Conservation (phyloP, 2,113 vertebrate genomes). For the Suncus etruscus region DNA sequence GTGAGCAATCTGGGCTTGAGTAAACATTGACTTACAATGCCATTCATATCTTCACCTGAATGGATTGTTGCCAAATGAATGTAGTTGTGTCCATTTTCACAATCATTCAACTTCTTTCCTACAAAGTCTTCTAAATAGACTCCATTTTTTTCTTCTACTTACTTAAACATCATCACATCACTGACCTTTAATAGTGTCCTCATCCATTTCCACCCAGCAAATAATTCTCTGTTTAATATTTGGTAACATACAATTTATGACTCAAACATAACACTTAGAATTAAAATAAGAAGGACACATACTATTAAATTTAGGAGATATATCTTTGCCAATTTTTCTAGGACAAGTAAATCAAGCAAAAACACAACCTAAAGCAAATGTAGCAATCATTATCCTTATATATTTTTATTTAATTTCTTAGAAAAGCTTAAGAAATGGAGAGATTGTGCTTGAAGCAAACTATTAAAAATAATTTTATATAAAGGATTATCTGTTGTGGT, state of each 20-base stretch:
- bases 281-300: neutral
- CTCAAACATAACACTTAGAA: neutral
- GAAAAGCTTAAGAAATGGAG: neutral
- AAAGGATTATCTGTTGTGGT: neutral
- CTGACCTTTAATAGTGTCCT: neutral
- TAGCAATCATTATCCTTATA: neutral
- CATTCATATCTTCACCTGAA: conserved; percentile 18
- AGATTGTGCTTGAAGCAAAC: neutral
- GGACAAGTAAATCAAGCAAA: neutral
- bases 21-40: conserved; percentile 55
- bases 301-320: neutral
- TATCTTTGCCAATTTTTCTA: neutral
- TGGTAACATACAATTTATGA: neutral
- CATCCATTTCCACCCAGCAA: neutral
- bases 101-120: conserved; percentile 10
- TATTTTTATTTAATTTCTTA: neutral
- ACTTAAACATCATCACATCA: neutral
- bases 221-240: neutral
- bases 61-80: conserved; percentile 62
- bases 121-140: neutral
- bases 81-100: conserved; percentile 46
- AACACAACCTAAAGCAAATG: neutral
- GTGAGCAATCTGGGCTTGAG: conserved; percentile 46
- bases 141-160: neutral
- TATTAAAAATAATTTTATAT: neutral